Evolutionary conservation across 2,888 invertebrate genomes (phyloP), one percentile per base, ranked within the genome.

Genomic region (Exocentrus adspersus): DNA sequence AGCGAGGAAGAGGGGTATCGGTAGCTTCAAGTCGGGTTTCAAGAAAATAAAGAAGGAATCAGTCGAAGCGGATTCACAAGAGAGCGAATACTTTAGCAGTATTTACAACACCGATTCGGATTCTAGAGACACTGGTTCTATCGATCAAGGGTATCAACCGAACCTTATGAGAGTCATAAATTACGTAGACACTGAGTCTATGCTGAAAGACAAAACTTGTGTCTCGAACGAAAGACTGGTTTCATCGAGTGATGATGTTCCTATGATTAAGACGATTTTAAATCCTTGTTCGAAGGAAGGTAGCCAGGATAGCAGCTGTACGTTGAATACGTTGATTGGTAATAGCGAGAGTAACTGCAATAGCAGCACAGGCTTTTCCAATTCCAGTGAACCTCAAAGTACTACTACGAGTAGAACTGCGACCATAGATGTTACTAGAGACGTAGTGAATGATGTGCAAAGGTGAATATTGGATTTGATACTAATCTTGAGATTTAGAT

Each of bases 361-460:
- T 69, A 74, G 75, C 58, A 75, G 76, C 60, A 67, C 56, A 21
- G 65, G 37, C 17, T 58, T 50, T 24, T 42, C n/a, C 45, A 46
- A 54, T 50, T 9, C 41, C 6, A 54, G 20, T 41, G 41, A 42
- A 41, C 60, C 37, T 37, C 64, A 12, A 56, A 37, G 37, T 59
- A 57, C 48, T 50, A 48, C 45, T n/a, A 7, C 20, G n/a, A 37
- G 37, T 59, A 57, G 43, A 14, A 57, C n/a, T 46, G 21, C 64
- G 48, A 70, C 71, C 7, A 64, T 81, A 17, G 85, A 85, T 68
- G 83, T 85, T 56, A 88, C 90, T 0, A 84, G 85, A 69, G 89
- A 90, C 72, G 88, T 90, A 48, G 81, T 90, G 17, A 87, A 89
- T 73, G 90, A 90, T 76, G 88, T 90, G 9, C 88, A 89, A 77